Conservation (phyloP, 2,113 vertebrate species). For the Calcarius ornatus region DNA sequence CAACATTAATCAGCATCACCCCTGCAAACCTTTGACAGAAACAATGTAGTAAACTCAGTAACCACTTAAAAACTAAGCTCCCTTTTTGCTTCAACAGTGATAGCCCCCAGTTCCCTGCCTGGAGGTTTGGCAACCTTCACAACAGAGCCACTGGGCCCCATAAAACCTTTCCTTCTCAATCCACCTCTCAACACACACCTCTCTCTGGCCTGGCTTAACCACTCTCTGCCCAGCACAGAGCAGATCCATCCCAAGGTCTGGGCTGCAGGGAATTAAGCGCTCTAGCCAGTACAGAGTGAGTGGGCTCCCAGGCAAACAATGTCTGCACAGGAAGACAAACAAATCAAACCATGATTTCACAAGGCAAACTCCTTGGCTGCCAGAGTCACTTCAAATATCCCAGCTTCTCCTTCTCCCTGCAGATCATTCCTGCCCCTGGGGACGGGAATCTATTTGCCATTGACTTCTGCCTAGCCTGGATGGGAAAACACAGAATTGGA, state of each 20-base stretch:
- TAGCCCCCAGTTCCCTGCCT: background rate
- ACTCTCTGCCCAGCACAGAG: background rate
- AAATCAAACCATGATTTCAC: background rate
- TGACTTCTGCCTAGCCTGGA: background rate
- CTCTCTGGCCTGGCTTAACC: background rate
- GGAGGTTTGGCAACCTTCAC: background rate
- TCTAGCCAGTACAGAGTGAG: background rate
- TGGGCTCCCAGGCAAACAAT: background rate
- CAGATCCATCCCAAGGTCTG: accelerated
- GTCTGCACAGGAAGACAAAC: background rate
- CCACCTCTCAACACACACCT: background rate
- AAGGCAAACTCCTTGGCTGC: background rate
- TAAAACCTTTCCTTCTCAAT: background rate
- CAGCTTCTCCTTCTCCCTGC: background rate
- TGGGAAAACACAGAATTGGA: background rate
- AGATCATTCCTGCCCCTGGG: background rate
- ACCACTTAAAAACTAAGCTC: slow-evolving; percentile 26
- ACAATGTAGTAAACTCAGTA: slow-evolving; percentile 2
- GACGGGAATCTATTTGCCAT: background rate
- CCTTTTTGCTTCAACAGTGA: background rate
- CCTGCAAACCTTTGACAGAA: background rate
- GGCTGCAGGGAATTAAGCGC: background rate
- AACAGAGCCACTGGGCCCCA: background rate
- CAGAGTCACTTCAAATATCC: background rate
- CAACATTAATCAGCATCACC: slow-evolving; percentile 18